These are phyloP conservation scores for Dinomys branickii DNA, from an alignment of 2,113 vertebrate species.

Conservation along the genomic window DNA sequence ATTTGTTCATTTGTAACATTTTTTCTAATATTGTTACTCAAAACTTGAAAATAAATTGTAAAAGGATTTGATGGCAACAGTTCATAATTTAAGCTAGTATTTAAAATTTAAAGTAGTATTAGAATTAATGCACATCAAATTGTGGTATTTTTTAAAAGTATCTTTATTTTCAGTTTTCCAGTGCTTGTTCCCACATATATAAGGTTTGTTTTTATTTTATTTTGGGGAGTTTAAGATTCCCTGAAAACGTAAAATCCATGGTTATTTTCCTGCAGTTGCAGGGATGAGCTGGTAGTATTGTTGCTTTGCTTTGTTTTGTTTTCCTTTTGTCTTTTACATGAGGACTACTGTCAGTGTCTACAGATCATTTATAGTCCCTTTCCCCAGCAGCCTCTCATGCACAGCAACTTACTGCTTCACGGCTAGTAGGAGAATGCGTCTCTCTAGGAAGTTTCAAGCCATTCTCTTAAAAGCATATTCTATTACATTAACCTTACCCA, in stretches of 20 bases:
- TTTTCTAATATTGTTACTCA: neutral
- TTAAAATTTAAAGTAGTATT: neutral
- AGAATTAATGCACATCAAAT: neutral
- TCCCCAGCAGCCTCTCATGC: neutral
- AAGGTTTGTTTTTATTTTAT: neutral
- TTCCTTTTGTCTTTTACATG: neutral
- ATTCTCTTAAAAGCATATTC: neutral
- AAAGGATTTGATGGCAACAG: neutral
- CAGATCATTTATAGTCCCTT: neutral
- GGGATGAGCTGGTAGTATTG: neutral
- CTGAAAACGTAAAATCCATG: neutral
- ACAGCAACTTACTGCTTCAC: neutral
- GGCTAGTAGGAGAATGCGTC: neutral
- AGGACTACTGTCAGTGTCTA: neutral
- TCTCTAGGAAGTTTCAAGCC: neutral
- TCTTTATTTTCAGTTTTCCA: neutral
- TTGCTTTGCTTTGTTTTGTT: neutral
- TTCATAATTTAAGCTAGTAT: conserved; percentile 8
- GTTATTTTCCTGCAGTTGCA: neutral
- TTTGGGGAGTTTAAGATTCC: neutral
- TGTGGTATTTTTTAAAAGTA: neutral
- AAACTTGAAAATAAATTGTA: conserved; percentile 20
- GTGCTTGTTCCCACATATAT: neutral
- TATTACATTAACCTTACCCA: neutral
- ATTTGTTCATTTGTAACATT: neutral